Conservation (phyloP, 1,140 invertebrate genomes). For the Oncopodura yosiiana region DNA sequence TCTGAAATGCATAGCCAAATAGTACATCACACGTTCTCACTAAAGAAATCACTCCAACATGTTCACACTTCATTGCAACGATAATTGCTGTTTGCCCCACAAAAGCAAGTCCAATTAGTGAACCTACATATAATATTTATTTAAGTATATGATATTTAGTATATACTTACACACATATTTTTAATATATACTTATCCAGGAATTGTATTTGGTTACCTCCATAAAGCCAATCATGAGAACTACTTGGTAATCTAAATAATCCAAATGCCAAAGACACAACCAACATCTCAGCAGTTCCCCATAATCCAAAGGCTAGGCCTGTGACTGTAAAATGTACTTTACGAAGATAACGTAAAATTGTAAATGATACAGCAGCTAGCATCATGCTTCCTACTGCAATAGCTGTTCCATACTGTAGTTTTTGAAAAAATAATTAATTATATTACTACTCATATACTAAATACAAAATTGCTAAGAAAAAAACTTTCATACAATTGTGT, state of each 20-base stretch:
- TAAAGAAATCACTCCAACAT: neutral
- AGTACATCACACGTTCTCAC: slow-evolving; percentile 11
- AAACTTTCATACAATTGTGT: slow-evolving; percentile 19
- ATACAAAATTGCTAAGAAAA: neutral
- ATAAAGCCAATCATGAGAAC: neutral
- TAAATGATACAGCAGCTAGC: slow-evolving; percentile 10
- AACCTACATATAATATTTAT: too few relatives aligned
- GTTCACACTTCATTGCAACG: neutral
- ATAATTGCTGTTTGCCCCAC: neutral
- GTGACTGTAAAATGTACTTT: slow-evolving; percentile 16
- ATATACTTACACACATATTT: too few relatives aligned
- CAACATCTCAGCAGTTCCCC: slow-evolving; percentile 7
- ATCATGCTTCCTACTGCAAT: slow-evolving; percentile 12
- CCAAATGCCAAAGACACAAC: slow-evolving; percentile 3
- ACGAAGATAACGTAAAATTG: slow-evolving; percentile 8
- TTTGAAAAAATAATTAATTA: too few relatives aligned
- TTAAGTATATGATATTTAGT: too few relatives aligned
- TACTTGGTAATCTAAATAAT: slow-evolving; percentile 5
- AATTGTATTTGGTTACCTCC: too few relatives aligned
- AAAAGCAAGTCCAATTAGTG: neutral
- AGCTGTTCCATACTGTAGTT: slow-evolving; percentile 16
- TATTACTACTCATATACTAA: too few relatives aligned
- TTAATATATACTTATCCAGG: too few relatives aligned
- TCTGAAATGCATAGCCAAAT: slow-evolving; percentile 34
- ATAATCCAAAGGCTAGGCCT: slow-evolving; percentile 8